These are phyloP conservation scores for Pogona vitticeps DNA, from an alignment of 2,113 vertebrate species.

Conservation along the genomic window DNA sequence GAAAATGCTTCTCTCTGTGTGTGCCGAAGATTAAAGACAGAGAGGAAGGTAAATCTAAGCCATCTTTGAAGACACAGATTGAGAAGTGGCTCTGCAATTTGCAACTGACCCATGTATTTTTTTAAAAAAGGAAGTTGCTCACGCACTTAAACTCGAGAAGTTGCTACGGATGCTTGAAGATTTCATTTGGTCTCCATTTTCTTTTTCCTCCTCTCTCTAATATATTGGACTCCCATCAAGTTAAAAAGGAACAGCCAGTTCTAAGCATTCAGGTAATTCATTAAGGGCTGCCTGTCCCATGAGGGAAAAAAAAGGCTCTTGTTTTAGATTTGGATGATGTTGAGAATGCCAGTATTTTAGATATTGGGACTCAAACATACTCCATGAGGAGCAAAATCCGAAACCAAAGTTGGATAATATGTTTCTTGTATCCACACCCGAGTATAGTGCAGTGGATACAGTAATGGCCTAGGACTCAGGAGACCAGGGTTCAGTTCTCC, in stretches of 20 bases:
- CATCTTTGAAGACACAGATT: slow-evolving; percentile 36
- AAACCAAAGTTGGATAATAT: no score
- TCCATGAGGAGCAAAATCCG: no score
- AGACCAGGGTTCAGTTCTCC: no score
- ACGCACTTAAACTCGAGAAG: background rate
- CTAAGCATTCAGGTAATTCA: background rate
- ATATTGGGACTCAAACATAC: no score
- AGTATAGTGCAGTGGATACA: no score
- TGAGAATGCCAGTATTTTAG: background rate
- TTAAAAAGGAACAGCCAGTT: background rate
- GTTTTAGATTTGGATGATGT: background rate
- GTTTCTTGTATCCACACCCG: no score
- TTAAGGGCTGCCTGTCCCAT: background rate
- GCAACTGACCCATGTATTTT: background rate
- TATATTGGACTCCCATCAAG: background rate
- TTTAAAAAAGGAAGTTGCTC: no score
- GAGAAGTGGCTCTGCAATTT: background rate
- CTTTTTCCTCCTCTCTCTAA: background rate
- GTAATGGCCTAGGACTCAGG: no score
- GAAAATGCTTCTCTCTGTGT: background rate
- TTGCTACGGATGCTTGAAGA: background rate
- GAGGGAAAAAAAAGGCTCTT: background rate
- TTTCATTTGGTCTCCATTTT: background rate
- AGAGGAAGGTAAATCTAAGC: slow-evolving; percentile 36
- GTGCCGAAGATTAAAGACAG: slow-evolving; percentile 40